Percentiles rank a stretch among this genome's conserved stretches.
Conservation (phyloP, 2,888 invertebrate genomes). For the Globia sparganii region DNA sequence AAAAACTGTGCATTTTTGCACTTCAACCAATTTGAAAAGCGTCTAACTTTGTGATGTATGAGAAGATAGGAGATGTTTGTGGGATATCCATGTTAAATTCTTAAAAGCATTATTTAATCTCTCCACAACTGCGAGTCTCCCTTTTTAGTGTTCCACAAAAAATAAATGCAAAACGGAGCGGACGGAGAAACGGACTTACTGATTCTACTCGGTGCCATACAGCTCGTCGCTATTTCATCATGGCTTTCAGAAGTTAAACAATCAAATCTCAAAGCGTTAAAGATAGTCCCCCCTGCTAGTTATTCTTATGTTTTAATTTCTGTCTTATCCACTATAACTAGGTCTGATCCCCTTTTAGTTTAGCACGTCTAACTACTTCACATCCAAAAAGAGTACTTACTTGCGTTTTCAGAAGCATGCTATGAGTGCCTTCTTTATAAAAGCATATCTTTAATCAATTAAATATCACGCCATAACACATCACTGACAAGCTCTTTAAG, state of each 20-base stretch:
- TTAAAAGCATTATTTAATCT: slow-evolving; percentile 19
- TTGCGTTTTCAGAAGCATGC: background rate
- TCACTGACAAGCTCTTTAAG: slow-evolving; percentile 64
- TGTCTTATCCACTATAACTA: too few species aligned
- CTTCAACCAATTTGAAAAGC: slow-evolving; percentile 27
- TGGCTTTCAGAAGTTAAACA: too few species aligned
- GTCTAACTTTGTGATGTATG: slow-evolving; percentile 28
- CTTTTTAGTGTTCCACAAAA: slow-evolving; percentile 12
- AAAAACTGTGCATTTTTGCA: slow-evolving; percentile 33
- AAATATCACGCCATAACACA: slow-evolving; percentile 51
- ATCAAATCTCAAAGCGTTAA: too few species aligned
- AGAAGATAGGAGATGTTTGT: slow-evolving; percentile 25
- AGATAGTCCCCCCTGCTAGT: too few species aligned
- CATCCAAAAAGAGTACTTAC: background rate
- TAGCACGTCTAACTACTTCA: background rate
- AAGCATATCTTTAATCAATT: slow-evolving; percentile 34
- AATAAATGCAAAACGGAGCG: slow-evolving; percentile 13
- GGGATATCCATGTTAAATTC: slow-evolving; percentile 21
- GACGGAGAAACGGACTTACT: too few species aligned
- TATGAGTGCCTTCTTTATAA: background rate
- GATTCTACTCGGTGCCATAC: background rate
- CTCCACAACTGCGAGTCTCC: background rate
- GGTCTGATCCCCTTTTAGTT: too few species aligned
- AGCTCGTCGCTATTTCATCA: too few species aligned
- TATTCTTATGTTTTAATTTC: too few species aligned